These are phyloP conservation scores for Mamestra configurata DNA, from an alignment of 1,140 invertebrate species.

Conservation along the genomic window DNA sequence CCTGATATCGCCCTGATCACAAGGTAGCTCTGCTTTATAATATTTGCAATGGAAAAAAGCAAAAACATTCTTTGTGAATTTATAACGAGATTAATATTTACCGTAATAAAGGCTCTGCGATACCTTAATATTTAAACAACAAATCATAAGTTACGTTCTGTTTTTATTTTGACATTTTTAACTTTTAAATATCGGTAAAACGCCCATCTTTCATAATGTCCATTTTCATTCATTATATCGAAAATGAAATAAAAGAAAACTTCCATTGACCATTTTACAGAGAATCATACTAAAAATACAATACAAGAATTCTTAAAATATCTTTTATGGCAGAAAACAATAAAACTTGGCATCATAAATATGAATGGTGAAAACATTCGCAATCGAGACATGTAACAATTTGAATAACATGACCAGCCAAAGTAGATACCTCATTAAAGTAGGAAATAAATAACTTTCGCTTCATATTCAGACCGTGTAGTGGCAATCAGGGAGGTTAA, in stretches of 20 bases:
- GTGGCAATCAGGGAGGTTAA: constrained; percentile 53
- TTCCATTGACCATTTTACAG: background rate
- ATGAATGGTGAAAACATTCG: constrained; percentile 51
- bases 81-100: constrained; percentile 5
- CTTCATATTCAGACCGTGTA: constrained; percentile 49
- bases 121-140: background rate
- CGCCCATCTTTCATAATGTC: background rate
- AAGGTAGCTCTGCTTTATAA: background rate
- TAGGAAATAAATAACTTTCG: constrained; percentile 54
- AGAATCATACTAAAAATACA: constrained; percentile 30
- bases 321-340: constrained; percentile 50
- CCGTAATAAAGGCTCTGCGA: background rate
- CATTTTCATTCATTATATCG: background rate
- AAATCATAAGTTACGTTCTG: background rate
- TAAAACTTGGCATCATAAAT: constrained; percentile 47
- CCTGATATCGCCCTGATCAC: background rate
- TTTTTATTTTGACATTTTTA: background rate
- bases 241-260: background rate
- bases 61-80: constrained; percentile 17
- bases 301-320: constrained; percentile 22
- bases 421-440: constrained; percentile 51
- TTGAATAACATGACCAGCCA: constrained; percentile 52
- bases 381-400: constrained; percentile 53
- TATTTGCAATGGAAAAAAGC: background rate
- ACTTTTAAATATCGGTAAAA: background rate